Percentiles rank a stretch among this genome's conserved stretches.
Evolutionary conservation across 2,888 invertebrate species (phyloP).

Genomic region (Macaria notata): DNA sequence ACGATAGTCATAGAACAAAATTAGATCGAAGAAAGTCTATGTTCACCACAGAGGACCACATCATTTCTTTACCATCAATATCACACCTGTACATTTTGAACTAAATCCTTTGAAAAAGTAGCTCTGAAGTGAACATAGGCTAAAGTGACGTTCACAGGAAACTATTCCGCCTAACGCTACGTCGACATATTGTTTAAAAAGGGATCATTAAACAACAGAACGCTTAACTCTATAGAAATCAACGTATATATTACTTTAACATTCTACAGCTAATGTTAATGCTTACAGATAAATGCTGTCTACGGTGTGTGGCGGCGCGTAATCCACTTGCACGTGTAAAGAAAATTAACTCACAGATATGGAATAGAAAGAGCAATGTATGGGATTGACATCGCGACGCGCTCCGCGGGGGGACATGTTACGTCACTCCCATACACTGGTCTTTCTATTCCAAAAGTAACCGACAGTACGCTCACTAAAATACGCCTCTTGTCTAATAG

Average conservation of each 20-base stretch:
- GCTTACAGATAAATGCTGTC: conserved; percentile 78
- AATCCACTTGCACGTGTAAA: conserved; percentile 24
- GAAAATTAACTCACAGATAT: neutral
- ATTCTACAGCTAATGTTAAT: conserved; percentile 72
- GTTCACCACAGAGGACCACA: conserved; percentile 6
- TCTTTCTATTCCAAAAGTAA: neutral
- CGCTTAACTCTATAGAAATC: conserved; percentile 76
- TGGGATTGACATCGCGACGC: too few species aligned
- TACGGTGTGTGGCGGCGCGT: conserved; percentile 52
- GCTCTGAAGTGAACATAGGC: conserved; percentile 12
- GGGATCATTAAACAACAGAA: conserved; percentile 65
- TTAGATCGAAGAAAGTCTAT: conserved; percentile 30
- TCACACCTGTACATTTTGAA: too few species aligned
- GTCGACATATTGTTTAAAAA: conserved; percentile 45
- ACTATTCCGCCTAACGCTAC: conserved; percentile 37
- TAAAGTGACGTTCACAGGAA: conserved; percentile 44
- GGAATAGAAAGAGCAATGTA: too few species aligned
- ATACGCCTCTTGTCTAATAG: too few species aligned
- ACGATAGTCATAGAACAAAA: conserved; percentile 49
- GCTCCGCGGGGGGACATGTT: too few species aligned
- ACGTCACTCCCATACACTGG: neutral
- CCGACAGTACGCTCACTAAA: too few species aligned
- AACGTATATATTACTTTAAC: conserved; percentile 82
- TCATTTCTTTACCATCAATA: too few species aligned
- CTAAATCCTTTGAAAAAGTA: too few species aligned